Evolutionary conservation across 2,113 vertebrate genomes (phyloP).

Genomic region (Cromileptes altivelis): DNA sequence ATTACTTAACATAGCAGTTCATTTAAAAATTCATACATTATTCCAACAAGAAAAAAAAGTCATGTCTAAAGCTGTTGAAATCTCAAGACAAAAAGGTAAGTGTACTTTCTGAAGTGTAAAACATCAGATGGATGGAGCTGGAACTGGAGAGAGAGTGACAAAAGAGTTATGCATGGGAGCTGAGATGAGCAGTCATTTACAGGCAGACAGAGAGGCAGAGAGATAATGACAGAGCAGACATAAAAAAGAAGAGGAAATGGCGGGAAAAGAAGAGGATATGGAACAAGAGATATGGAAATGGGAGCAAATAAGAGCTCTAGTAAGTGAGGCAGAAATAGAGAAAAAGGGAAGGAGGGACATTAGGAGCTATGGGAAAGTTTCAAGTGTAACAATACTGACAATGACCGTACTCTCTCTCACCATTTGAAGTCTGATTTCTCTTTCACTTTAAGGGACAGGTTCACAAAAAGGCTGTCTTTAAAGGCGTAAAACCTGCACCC

Average conservation of each 20-base stretch:
- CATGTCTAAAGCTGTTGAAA: neutral
- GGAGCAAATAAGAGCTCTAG: constrained; percentile 12
- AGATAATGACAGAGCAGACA: constrained; percentile 32
- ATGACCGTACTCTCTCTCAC: neutral
- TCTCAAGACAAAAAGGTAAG: neutral
- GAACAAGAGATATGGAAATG: constrained; percentile 22
- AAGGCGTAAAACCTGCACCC: too few relatives aligned
- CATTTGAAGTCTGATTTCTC: neutral
- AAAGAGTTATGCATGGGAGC: constrained; percentile 13
- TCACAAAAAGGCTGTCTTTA: neutral
- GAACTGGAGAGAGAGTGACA: constrained; percentile 2
- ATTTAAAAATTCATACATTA: neutral
- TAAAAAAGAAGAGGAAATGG: constrained; percentile 20
- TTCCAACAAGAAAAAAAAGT: neutral
- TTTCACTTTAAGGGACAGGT: neutral
- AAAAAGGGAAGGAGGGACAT: neutral
- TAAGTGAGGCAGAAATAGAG: constrained; percentile 22
- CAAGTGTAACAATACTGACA: neutral
- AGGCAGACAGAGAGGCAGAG: constrained; percentile 18
- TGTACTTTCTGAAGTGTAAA: neutral
- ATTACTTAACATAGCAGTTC: neutral
- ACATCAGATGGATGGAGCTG: neutral
- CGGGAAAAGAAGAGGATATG: constrained; percentile 14
- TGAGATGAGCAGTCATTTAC: constrained; percentile 22
- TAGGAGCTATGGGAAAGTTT: neutral